phyloP scores from a whole-genome alignment of 2,888 invertebrate genomes.

The Drosophila colorata region DNA sequence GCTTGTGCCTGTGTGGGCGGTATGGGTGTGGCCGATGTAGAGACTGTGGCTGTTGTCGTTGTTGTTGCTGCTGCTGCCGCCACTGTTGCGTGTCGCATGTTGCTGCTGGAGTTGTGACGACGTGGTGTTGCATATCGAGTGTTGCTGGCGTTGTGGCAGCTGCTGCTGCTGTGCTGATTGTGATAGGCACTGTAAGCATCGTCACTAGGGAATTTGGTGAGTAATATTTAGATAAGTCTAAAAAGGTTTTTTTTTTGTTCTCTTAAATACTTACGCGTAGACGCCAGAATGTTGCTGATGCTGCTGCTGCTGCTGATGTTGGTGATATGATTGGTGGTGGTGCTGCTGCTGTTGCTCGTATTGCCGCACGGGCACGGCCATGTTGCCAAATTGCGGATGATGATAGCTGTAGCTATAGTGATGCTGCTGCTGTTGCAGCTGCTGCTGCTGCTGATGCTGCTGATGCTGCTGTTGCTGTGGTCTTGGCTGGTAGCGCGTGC shows the following conservation, averaged over 20 bases:
- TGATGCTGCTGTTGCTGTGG: constrained; percentile 56
- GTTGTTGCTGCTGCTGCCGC: constrained; percentile 19
- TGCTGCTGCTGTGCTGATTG: constrained; percentile 58
- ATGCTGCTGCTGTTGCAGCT: constrained; percentile 54
- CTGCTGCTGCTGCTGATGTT: constrained; percentile 32
- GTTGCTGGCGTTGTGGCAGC: constrained; percentile 29
- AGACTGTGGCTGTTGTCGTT: constrained; percentile 14
- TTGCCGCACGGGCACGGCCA: constrained; percentile 83
- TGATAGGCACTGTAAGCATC: constrained; percentile 70
- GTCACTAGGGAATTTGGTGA: constrained; percentile 41
- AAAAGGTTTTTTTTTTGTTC: neutral
- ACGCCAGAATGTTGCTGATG: constrained; percentile 65
- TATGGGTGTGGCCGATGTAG: constrained; percentile 37
- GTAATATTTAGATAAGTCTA: no score
- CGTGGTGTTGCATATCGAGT: constrained; percentile 51
- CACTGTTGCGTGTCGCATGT: constrained; percentile 51
- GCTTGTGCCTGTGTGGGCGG: constrained; percentile 51
- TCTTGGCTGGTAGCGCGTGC: constrained; percentile 58
- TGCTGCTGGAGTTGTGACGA: constrained; percentile 63
- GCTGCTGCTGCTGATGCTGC: constrained; percentile 49
- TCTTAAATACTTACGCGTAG: constrained; percentile 60
- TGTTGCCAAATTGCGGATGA: constrained; percentile 84
- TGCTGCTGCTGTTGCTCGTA: constrained; percentile 61
- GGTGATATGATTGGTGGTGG: constrained; percentile 38
- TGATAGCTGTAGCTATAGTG: constrained; percentile 82